Evolutionary conservation across 2,888 invertebrate species (phyloP), one percentile per base, ranked within the genome.

Genomic region (Watsonalla binaria): DNA sequence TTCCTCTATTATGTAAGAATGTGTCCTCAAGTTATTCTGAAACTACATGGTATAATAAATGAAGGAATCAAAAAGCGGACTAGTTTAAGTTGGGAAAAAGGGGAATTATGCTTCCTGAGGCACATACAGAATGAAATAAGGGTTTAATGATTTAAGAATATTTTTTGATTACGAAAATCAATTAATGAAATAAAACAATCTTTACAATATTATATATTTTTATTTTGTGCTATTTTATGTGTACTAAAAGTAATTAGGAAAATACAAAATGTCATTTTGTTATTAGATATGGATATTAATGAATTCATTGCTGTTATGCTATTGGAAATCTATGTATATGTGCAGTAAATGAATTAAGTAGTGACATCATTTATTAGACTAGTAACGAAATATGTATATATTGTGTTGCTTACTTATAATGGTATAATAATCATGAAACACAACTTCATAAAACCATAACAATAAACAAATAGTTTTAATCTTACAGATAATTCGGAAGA

Each of bases 131-230:
- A 24, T 4, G 1, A 24, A 24, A 24, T 24, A 24, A 24, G 24
- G 24, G 24, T 24, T 24, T 24, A 24, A 24, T 24, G 1, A 24
- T 24, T 24, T 1, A 24, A 24, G 1, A 24, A 24, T 24, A 24
- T 2, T 24, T n/a, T 24, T 24, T 24, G 24, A 24, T 24, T 2
- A 24, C 24, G 1, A 15, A 5, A 6, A 46, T 46, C 14, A 35
- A 13, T 37, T 14, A 37, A 35, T 8, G 1, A 53, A 56, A 51
- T 51, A 49, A 56, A 53, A 56, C 46, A 52, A 51, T 48, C 46
- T 39, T 45, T 47, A 42, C n/a, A 13, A 53, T 34, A 42, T 55
- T 48, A 54, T 54, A 54, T 54, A 51, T 56, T 56, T 51, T 15
- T 53, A 47, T 13, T 52, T 33, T 24, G 47, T 47, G 47, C 47